Evolutionary conservation across 1,140 invertebrate genomes (phyloP).

Genomic region (Choristoneura fumiferana): DNA sequence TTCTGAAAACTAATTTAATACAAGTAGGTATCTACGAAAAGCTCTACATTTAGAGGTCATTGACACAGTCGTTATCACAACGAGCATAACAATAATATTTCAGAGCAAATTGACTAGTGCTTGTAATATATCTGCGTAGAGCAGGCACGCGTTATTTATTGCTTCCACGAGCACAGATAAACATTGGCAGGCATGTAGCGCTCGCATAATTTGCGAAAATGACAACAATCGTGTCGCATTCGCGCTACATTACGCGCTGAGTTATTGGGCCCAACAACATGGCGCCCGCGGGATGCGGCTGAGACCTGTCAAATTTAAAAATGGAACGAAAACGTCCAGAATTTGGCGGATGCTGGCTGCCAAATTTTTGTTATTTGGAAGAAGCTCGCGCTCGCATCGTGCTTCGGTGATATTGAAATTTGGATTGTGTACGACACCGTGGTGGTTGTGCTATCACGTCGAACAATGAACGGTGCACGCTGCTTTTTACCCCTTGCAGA

Average conservation of each 20-base stretch:
- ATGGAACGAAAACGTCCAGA: conserved; percentile 68
- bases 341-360: conserved; percentile 65
- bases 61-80: conserved; percentile 6
- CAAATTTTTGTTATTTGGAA: conserved; percentile 75
- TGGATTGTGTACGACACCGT: conserved; percentile 55
- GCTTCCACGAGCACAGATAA: conserved; percentile 57
- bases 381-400: conserved; percentile 45
- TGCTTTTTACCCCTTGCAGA: too few relatives aligned
- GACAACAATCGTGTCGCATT: conserved; percentile 63
- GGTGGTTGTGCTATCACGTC: conserved; percentile 61
- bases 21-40: background rate
- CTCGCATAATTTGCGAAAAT: conserved; percentile 66
- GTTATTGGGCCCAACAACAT: conserved; percentile 60
- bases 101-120: conserved; percentile 30
- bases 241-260: conserved; percentile 60
- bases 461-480: conserved; percentile 35
- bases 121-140: conserved; percentile 40
- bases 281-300: conserved; percentile 26
- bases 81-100: conserved; percentile 28
- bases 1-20: too few relatives aligned
- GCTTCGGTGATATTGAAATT: conserved; percentile 69
- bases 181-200: conserved; percentile 58
- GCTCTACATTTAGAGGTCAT: background rate
- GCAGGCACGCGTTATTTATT: conserved; percentile 49
- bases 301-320: conserved; percentile 75